A percentile compares a stretch with the other conserved stretches of the same genome.
phyloP scores from a whole-genome alignment of 2,797 vertebrate species.

The Malacoraja senta region DNA sequence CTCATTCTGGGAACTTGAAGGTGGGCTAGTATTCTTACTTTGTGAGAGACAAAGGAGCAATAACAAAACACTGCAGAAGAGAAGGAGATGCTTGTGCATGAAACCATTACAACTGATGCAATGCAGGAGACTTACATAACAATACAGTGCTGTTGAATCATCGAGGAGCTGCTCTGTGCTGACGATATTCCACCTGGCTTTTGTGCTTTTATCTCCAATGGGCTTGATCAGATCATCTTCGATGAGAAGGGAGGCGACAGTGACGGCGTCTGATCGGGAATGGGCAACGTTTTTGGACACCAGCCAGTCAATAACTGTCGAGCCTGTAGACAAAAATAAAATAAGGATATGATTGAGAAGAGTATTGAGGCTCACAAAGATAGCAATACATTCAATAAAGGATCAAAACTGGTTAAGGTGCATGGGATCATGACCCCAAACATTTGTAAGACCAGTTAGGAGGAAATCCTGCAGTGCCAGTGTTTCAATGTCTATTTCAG shows the following conservation, averaged over 20 bases:
- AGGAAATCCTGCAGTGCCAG: neutral
- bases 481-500: neutral
- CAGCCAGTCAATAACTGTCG: constrained; percentile 85
- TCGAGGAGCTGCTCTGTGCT: constrained; percentile 78
- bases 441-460: neutral
- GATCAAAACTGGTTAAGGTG: neutral
- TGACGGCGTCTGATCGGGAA: constrained; percentile 74
- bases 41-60: neutral
- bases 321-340: constrained; percentile 60
- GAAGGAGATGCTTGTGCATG: neutral
- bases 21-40: neutral
- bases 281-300: constrained; percentile 70
- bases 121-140: constrained; percentile 65
- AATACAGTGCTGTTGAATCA: constrained; percentile 81
- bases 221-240: constrained; percentile 78
- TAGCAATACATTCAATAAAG: neutral
- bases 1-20: neutral
- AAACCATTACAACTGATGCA: neutral
- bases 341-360: constrained; percentile 37
- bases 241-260: constrained; percentile 76
- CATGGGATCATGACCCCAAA: neutral
- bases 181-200: constrained; percentile 64
- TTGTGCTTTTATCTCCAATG: constrained; percentile 68
- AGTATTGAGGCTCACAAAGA: neutral
- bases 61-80: neutral